Base-by-base conservation (phyloP, 1,140 invertebrate genomes). In the Drosophila tani region DNA sequence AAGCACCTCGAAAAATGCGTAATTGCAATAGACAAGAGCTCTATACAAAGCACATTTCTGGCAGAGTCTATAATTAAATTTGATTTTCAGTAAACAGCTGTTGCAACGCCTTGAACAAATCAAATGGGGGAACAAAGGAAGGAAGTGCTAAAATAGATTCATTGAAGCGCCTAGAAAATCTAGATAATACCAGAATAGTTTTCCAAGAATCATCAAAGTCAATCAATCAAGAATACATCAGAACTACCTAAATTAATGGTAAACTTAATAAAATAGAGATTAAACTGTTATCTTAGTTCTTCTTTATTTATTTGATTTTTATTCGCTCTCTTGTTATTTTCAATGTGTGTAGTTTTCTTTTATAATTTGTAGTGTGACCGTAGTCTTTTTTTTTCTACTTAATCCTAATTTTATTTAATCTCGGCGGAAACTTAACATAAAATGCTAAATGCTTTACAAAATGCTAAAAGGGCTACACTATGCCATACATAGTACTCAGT, bases 1-100 rank as follows among this genome's bases (percentile, higher is more conserved):
- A 15, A 40, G 9, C 40, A 67, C 46, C 73, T 70, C 43, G 24
- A 57, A 70, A 73, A 32, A 46, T 53, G 49, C 40, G n/a, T 70
- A 50, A 17, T 47, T 40, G n/a, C 60, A 40, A n/a, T 38, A 11
- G 19, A 9, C 27, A 29, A 29, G 19, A 46, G 17, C 27, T 15
- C 6, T 32, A 11, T 19, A 24, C 8, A 40, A 40, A 40, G 8
- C 40, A 4, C 41, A 47, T 57, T 40, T 24, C 19, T 24, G 2
- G 43, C 43, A 24, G 40, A 12, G 12, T 63, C 56, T 66, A 35
- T 62, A 35, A 46, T 11, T 35, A 19, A 66, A 35, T 5, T 35
- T 29, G 15, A 12, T 24, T 35, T 63, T 38, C 15, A 5, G 63
- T 63, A 27, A 65, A 63, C 57, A 67, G 64, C 56, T 62, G 64